Base-by-base conservation (phyloP, 2,797 vertebrate species). In the Gallinago stenura region DNA sequence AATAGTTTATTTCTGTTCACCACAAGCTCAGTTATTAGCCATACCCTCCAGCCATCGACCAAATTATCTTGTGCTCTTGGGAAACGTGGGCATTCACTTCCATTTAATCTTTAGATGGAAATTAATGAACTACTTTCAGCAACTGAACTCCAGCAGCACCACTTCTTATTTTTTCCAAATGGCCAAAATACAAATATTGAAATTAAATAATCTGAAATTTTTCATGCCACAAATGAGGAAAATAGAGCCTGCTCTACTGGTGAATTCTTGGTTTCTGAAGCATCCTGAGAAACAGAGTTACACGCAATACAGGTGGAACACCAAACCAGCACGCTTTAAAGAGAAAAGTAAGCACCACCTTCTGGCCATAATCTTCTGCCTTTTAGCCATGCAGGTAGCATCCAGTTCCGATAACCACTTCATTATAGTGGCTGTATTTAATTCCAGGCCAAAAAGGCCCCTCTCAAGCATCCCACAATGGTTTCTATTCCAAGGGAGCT, bases 1-100 rank as follows among this genome's bases (percentile, higher is more conserved):
- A 72, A 28, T n/a, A 93, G 58, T 73, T 84, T 79, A 48, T 71
- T 95, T 95, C 54, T 79, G 31, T 53, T 96, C 69, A 87, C 39
- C 9, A 5, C 6, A 54, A 89, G 26, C 62, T 87, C 72, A 75
- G 62, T 84, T 93, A 89, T 57, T 82, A 93, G 58, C 66, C 77
- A 92, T 58, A 82, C 46, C 60, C 65, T 84, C 88, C 72, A 56
- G 88, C 62, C 46, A 70, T 56, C 1, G 0, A 79, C 24, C 45
- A 92, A 66, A 79, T 95, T 87, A 82, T 84, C 54, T 75, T 1
- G 0, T 62, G 54, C 66, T 66, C 50, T 65, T 84, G 70, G 61
- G 57, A 87, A 94, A 82, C 16, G 45, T 1, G 22, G 68, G 31
- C 13, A 31, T 60, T 48, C 25, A 53, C 16, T 85, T 85, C 28